Evolutionary conservation across 2,797 vertebrate species (phyloP), one percentile per base, ranked within the genome.

Genomic region (Gephyroberyx darwinii): DNA sequence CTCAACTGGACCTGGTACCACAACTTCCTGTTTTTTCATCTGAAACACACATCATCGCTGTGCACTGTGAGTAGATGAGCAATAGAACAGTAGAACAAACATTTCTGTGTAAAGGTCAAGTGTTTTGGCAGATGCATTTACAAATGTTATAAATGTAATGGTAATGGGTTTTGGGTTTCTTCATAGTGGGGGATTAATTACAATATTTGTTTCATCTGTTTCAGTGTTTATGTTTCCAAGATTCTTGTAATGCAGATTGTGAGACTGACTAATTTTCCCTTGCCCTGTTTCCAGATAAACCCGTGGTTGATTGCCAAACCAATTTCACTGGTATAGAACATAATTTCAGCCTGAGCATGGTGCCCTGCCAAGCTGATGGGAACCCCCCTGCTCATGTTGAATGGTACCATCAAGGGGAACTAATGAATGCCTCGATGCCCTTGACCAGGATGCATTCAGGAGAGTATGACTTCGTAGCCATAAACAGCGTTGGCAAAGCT

Each of bases 31-130:
- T 7, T 14, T 0, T 5, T 1, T 76, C 65, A 14, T 47, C 2
- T 47, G 0, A 1, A 0, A 20, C 0, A 35, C 0, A 35, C 13
- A 17, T 0, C 0, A 0, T 90, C 39, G 47, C 8, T 14, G 77
- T 88, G 8, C 2, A 70, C 13, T 86, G 88, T 91, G n/a, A 88
- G 89, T 88, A 71, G n/a, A n/a, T 30, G 22, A 19, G 2, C 20
- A 35, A n/a, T 56, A 16, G 9, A 55, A 6, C 4, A 41, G 12
- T 12, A 41, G 39, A 12, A 41, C 12, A 43, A 43, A 43, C 2
- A 37, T 39, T 9, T 39, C 2, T 39, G 8, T 13, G 13, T 26
- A 51, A 51, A 52, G 10, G 9, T 17, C 26, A 16, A 13, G 6
- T 55, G 14, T 55, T 30, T 31, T 55, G 26, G 39, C 14, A 54